A percentile compares a stretch with the other conserved stretches of the same genome.
These are phyloP conservation scores for Picathartes gymnocephalus DNA, from an alignment of 2,113 vertebrate genomes.

Conservation along the genomic window DNA sequence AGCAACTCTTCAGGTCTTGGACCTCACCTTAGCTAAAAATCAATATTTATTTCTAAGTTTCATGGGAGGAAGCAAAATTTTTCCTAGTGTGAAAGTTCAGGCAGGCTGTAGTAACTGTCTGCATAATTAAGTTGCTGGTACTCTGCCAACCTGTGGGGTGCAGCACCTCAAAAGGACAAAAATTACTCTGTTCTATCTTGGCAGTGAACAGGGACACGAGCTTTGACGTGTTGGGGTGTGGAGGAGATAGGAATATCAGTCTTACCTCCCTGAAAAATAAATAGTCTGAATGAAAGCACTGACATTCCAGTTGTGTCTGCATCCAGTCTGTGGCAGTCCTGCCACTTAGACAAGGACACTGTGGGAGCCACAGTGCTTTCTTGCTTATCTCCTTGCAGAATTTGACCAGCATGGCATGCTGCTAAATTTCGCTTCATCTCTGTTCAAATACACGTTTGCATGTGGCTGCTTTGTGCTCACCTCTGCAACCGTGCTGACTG, in stretches of 20 bases:
- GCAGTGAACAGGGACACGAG: not conserved
- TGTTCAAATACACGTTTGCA: accelerated
- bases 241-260: accelerated
- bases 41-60: not conserved
- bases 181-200: not conserved
- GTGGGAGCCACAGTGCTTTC: not conserved
- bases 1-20: not conserved
- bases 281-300: not conserved
- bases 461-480: accelerated
- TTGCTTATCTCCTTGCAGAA: not conserved
- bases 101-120: not conserved
- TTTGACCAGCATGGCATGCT: accelerated
- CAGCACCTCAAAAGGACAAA: not conserved
- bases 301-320: accelerated
- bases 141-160: not conserved
- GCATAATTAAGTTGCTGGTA: not conserved
- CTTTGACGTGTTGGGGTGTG: not conserved
- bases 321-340: not conserved
- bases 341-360: accelerated
- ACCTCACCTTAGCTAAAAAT: not conserved
- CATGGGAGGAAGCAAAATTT: not conserved
- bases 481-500: not conserved
- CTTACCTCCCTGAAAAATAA: not conserved
- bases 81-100: not conserved
- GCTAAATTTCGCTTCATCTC: not conserved